These are phyloP conservation scores for Epirrhoe alternata DNA, from an alignment of 2,888 invertebrate species.

Conservation along the genomic window DNA sequence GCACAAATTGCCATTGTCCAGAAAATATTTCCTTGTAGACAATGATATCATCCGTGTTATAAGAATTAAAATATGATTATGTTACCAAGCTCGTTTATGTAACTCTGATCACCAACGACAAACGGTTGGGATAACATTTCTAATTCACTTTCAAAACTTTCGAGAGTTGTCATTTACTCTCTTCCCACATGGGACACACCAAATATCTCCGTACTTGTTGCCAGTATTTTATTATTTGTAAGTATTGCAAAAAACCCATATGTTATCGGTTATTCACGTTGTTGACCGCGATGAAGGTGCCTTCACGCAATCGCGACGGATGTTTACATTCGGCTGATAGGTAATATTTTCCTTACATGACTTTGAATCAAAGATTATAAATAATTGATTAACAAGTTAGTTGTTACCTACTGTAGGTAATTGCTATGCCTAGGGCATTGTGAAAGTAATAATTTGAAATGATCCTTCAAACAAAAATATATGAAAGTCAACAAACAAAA, in stretches of 20 bases:
- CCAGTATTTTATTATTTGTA: background rate
- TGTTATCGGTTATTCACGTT: slow-evolving; percentile 55
- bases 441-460: too few relatives aligned
- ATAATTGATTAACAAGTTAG: slow-evolving; percentile 11
- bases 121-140: background rate
- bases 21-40: background rate
- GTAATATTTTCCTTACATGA: slow-evolving; percentile 55
- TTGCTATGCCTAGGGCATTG: background rate
- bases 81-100: too few relatives aligned
- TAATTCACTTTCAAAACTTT: too few relatives aligned
- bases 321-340: slow-evolving; percentile 65
- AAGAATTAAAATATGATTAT: too few relatives aligned
- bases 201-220: background rate
- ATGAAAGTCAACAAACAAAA: too few relatives aligned
- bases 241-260: slow-evolving; percentile 32
- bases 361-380: slow-evolving; percentile 37
- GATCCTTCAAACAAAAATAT: too few relatives aligned
- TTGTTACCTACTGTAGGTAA: too few relatives aligned
- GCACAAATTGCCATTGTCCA: background rate
- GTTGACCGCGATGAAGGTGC: slow-evolving; percentile 62
- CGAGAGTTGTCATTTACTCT: too few relatives aligned
- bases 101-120: background rate
- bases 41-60: too few relatives aligned
- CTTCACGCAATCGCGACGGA: slow-evolving; percentile 60
- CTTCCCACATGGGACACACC: too few relatives aligned